Evolutionary conservation across 2,888 invertebrate genomes (phyloP).

Genomic region (Drosophila dives): DNA sequence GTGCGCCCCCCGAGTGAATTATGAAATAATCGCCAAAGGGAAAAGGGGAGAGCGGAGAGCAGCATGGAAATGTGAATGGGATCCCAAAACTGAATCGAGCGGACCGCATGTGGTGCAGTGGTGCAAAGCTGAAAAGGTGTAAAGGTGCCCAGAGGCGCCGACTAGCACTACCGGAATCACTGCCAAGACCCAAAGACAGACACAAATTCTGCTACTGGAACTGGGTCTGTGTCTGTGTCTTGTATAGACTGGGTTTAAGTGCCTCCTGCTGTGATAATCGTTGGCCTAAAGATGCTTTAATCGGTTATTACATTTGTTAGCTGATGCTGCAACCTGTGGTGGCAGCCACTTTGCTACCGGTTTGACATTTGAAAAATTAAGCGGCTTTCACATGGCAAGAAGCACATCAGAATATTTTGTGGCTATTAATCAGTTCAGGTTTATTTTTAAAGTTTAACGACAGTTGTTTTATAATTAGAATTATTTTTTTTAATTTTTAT

Average conservation of each 20-base stretch:
- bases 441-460: neutral
- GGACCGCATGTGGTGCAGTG: constrained; percentile 62
- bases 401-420: neutral
- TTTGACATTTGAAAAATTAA: constrained; percentile 20
- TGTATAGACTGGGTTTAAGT: constrained; percentile 8
- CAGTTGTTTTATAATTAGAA: neutral
- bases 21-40: constrained; percentile 68
- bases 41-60: neutral
- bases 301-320: constrained; percentile 78
- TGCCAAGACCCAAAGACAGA: constrained; percentile 33
- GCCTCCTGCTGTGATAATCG: constrained; percentile 83
- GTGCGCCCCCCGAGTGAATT: constrained; percentile 57
- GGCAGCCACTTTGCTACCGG: constrained; percentile 51
- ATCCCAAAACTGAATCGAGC: neutral
- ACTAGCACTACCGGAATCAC: constrained; percentile 47
- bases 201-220: constrained; percentile 24
- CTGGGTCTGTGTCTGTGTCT: constrained; percentile 21
- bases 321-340: constrained; percentile 17
- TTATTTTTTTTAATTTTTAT: neutral
- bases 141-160: constrained; percentile 70
- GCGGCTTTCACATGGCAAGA: constrained; percentile 14
- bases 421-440: neutral
- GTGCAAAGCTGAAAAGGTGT: constrained; percentile 60
- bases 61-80: neutral
- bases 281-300: constrained; percentile 81